Evolutionary conservation across 30 jellyfish, hydroid and myxozoan species (phyloP).

Genomic region (Aurelia sp.): DNA sequence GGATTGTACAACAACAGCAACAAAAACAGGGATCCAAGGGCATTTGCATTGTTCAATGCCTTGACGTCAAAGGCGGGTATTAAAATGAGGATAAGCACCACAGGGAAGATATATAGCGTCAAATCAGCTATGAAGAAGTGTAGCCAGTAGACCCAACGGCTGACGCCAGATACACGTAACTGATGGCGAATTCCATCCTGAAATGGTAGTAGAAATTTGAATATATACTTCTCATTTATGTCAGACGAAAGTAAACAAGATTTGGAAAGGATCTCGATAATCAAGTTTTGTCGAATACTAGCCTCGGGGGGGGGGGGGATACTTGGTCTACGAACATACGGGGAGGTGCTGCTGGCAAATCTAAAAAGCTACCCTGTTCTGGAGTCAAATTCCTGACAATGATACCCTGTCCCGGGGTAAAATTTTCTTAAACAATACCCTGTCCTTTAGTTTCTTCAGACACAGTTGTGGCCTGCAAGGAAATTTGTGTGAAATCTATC

Average conservation of each 20-base stretch:
- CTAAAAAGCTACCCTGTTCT: too few relatives aligned
- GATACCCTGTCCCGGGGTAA: too few relatives aligned
- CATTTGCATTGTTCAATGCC: conserved; percentile 69
- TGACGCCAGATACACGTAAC: conserved; percentile 87
- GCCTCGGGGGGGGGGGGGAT: too few relatives aligned
- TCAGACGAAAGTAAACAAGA: neutral
- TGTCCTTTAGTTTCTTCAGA: too few relatives aligned
- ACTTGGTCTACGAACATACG: too few relatives aligned
- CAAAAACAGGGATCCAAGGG: conserved; percentile 63
- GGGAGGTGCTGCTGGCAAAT: too few relatives aligned
- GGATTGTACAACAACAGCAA: conserved; percentile 75
- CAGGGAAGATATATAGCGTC: conserved; percentile 63
- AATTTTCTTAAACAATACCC: too few relatives aligned
- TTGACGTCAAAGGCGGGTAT: conserved; percentile 76
- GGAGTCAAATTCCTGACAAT: too few relatives aligned
- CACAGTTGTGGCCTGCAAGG: too few relatives aligned
- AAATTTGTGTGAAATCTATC: too few relatives aligned
- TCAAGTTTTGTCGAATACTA: too few relatives aligned
- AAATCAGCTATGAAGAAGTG: conserved; percentile 75
- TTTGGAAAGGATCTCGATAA: neutral
- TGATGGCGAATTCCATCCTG: conserved; percentile 90
- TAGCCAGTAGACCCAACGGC: conserved; percentile 82
- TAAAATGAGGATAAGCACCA: conserved; percentile 50
- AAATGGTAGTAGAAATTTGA: neutral
- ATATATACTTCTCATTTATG: neutral